Base-by-base conservation (phyloP, 2,888 invertebrate genomes). In the Pandemis cinnamomeana region DNA sequence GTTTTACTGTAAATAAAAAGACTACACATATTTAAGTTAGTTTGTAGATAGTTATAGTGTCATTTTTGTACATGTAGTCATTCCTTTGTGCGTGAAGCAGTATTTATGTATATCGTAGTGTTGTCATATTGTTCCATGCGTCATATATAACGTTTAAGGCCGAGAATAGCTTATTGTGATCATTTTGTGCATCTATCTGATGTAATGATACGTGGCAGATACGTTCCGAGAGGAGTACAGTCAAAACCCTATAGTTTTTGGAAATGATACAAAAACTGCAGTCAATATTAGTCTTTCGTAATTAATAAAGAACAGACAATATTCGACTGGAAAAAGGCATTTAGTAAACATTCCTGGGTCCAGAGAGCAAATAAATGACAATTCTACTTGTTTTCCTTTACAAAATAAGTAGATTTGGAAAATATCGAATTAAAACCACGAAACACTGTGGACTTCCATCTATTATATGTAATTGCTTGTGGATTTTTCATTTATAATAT, bases 1-100 rank as follows among this genome's bases (percentile, higher is more conserved):
- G 83, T 83, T 78, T 79, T 81, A 83, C 77, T 89, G 86, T 89
- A 87, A 81, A 89, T 86, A 87, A 80, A 82, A 69, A 72, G 66
- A 75, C 75, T 71, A 75, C 72, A 72, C 69, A 70, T 74, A 81
- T 83, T 82, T 78, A 81, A 77, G 80, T 84, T 86, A 81, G 75
- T 83, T 82, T 83, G 78, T 84, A 84, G 73, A 81, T 83, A 84
- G 61, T 27, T 61, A 71, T 71, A 76, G 73, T 67, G 71, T 60
- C 70, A 69, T 66, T 74, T 72, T 74, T 74, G 74, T 74, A 74
- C 74, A 71, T 71, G 74, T 74, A 74, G 74, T 74, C 74, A 74
- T 71, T 74, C 70, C 46, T 74, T 74, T 74, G 71, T 53, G 67
- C 73, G 55, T 74, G 71, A 71, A 71, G 53, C 74, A 74, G 71